Evolutionary conservation across 1,140 invertebrate genomes (phyloP).

Genomic region (Drosophila paulistorum): DNA sequence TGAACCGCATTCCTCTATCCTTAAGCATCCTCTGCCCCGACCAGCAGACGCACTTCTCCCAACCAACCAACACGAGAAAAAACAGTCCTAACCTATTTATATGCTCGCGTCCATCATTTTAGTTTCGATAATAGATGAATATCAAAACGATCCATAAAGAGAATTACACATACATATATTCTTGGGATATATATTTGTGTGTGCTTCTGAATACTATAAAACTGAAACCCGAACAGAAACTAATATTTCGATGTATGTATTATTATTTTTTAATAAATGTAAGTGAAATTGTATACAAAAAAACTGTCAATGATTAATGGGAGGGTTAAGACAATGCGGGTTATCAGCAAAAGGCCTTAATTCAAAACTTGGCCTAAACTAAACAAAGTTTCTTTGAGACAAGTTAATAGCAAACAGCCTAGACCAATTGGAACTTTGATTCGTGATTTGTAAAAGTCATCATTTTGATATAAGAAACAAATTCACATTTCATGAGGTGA

Average conservation of each 20-base stretch:
- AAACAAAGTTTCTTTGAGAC: no score
- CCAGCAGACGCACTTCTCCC: neutral
- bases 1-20: neutral
- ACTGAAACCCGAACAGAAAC: slow-evolving; percentile 35
- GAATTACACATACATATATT: neutral
- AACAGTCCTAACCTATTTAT: slow-evolving; percentile 5
- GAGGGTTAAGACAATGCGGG: no score
- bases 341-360: no score
- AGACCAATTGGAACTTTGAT: no score
- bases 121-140: neutral
- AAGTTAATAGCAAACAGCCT: no score
- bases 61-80: neutral
- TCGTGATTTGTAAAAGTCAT: no score
- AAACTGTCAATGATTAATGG: no score
- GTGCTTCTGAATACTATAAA: slow-evolving; percentile 6
- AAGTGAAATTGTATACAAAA: slow-evolving; percentile 44
- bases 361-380: no score
- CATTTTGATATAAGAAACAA: no score
- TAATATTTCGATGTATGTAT: slow-evolving; percentile 76
- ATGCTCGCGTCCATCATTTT: slow-evolving; percentile 4
- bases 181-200: neutral
- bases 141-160: neutral
- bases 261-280: slow-evolving; percentile 70
- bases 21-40: neutral
- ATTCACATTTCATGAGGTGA: no score